Evolutionary conservation across 1,140 invertebrate genomes (phyloP).

Genomic region (Nasonia vitripennis): DNA sequence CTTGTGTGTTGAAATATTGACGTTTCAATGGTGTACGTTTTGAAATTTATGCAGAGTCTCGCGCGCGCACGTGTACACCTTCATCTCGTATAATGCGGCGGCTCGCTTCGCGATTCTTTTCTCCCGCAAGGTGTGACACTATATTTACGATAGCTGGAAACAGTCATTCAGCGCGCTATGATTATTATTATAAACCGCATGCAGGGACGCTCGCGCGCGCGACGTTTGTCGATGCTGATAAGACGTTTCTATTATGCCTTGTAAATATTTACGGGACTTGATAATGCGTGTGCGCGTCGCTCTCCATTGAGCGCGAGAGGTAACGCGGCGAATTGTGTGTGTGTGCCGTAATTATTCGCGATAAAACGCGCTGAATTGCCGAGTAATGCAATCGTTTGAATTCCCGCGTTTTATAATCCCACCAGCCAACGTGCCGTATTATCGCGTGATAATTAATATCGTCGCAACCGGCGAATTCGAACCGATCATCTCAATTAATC

Average conservation of each 20-base stretch:
- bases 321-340: background rate
- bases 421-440: too few species aligned
- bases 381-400: background rate
- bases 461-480: background rate
- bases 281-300: background rate
- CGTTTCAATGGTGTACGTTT: constrained; percentile 22
- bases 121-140: constrained; percentile 15
- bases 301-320: too few species aligned
- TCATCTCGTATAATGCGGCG: background rate
- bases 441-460: background rate
- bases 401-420: background rate
- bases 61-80: background rate
- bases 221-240: constrained; percentile 19
- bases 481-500: constrained; percentile 7
- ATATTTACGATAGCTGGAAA: constrained; percentile 42
- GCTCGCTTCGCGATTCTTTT: background rate
- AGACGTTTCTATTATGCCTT: constrained; percentile 17
- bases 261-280: background rate
- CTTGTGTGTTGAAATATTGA: constrained; percentile 21
- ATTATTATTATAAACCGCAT: constrained; percentile 35
- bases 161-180: background rate
- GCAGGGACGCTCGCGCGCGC: constrained; percentile 17
- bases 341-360: background rate
- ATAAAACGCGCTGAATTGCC: background rate
- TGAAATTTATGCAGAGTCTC: constrained; percentile 29